Evolutionary conservation across 2,797 vertebrate genomes (phyloP).

Genomic region (Rhynchonycteris naso): DNA sequence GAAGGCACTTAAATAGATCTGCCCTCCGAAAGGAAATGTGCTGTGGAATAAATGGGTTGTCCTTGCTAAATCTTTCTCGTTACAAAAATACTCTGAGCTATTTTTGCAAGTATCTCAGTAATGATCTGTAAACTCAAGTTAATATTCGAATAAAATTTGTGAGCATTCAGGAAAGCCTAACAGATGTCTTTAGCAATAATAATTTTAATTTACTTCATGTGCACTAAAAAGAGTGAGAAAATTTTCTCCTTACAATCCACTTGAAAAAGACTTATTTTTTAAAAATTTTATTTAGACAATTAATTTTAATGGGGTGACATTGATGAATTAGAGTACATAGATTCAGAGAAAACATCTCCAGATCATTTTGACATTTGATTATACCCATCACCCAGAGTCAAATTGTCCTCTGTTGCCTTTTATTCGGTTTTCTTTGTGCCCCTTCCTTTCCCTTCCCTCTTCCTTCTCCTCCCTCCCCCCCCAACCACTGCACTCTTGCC

Average conservation of each 20-base stretch:
- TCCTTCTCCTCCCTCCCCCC: too few relatives aligned
- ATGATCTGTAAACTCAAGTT: neutral
- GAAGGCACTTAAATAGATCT: neutral
- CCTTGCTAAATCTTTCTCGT: neutral
- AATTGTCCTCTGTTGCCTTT: too few relatives aligned
- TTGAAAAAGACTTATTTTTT: neutral
- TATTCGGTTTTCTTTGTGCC: too few relatives aligned
- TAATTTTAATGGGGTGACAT: too few relatives aligned
- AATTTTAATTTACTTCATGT: neutral
- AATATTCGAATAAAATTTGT: neutral
- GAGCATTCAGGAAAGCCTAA: neutral
- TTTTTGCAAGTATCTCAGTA: neutral
- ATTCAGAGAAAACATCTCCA: too few relatives aligned
- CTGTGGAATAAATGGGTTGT: neutral
- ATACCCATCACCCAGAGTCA: too few relatives aligned
- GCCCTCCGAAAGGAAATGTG: neutral
- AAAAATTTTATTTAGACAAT: neutral
- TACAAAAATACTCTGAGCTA: neutral
- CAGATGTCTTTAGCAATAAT: neutral
- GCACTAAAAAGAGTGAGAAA: neutral
- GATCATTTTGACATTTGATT: too few relatives aligned
- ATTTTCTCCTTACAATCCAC: neutral
- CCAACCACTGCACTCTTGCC: too few relatives aligned
- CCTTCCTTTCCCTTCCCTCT: too few relatives aligned
- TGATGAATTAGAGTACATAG: too few relatives aligned